Base-by-base conservation (phyloP, 1,140 invertebrate genomes). In the Caenorhabditis elegans region DNA sequence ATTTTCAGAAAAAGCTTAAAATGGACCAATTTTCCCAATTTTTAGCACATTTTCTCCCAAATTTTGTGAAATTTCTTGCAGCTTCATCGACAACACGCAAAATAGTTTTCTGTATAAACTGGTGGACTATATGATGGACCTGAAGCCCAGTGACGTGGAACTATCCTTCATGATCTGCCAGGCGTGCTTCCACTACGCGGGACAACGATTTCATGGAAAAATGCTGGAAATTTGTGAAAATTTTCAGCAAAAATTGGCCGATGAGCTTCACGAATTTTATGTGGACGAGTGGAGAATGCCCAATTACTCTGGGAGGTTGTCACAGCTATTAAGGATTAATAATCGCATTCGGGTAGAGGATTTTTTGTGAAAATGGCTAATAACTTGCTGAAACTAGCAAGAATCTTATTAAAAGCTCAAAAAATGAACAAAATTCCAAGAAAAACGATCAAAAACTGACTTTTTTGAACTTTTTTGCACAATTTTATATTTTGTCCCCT, bases 241-340 rank as follows among this genome's bases (percentile, higher is more conserved):
- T 31, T 60, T 60, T 17, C 26, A 60, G 15, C 0, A 34, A 17
- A 60, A 34, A 60, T 6, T 60, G 53, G 53, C 53, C 4, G n/a
- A 60, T 31, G 53, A 60, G 0, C 53, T 60, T 6, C 53, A 60
- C 19, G 53, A 60, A 17, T 60, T 60, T 34, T 60, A 60, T 60
- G 53, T 60, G 53, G 53, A 60, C 28, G 53, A 60, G 13, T 60
- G 53, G 53, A 60, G 53, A 34, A 60, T 60, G 53, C 53, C 53
- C 1, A 60, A 60, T 17, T 60, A 60, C n/a, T 60, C 53, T 13
- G 53, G 53, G 3, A 60, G 53, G 15, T 17, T 60, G 53, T 60
- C 53, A 0, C 4, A 31, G 53, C 31, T 60, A 28, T 31, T 60
- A 8, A 60, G 53, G 28, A 60, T 60, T 17, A 60, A 60, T 60